Conservation (phyloP, 2,797 vertebrate genomes). For the Periparus ater region DNA sequence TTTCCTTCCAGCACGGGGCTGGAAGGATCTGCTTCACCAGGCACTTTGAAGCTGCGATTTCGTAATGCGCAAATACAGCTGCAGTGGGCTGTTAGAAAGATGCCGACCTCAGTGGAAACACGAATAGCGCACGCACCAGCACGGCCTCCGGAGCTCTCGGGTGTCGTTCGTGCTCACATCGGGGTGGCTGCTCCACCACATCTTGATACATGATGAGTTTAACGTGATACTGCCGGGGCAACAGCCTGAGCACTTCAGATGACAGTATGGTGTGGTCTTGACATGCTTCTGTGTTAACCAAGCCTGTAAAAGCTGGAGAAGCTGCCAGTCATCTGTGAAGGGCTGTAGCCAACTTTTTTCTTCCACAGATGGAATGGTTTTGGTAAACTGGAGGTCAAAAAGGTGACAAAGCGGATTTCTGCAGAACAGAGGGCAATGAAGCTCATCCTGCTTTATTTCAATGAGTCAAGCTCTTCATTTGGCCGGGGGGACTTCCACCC, state of each 20-base stretch:
- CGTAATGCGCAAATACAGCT: background rate
- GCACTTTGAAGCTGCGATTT: background rate
- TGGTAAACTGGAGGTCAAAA: background rate
- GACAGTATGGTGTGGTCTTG: background rate
- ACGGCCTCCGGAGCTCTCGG: background rate
- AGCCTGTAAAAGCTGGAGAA: background rate
- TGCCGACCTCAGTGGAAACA: slow-evolving; percentile 6
- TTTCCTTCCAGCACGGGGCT: background rate
- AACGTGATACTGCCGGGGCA: background rate
- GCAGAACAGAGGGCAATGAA: background rate
- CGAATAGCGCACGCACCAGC: background rate
- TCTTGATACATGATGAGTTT: background rate
- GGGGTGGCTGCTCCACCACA: background rate
- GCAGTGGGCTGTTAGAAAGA: background rate
- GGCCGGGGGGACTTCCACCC: background rate
- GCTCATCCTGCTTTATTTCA: background rate
- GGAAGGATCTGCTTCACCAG: slow-evolving; percentile 16
- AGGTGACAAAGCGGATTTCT: background rate
- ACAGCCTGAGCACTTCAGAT: background rate
- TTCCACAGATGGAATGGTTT: background rate
- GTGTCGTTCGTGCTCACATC: background rate
- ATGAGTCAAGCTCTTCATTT: fast-evolving
- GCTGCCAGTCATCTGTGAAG: background rate
- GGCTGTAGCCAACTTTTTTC: background rate
- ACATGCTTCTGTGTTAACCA: background rate